Conservation (phyloP, 53 echinoderm and acorn worm species). For the Apostichopus leukothele region DNA sequence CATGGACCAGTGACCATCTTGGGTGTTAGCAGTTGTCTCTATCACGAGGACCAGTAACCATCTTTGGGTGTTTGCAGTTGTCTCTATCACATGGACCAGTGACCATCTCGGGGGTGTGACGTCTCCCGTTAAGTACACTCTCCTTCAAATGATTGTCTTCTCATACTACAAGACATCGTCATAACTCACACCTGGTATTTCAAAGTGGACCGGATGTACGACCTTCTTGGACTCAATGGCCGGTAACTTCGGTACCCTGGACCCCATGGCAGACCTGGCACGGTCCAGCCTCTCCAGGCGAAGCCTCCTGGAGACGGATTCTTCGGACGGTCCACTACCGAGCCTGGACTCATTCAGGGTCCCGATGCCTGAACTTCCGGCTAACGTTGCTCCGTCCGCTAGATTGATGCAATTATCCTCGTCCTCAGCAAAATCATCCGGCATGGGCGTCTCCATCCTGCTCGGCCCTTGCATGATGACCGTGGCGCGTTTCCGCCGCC, state of each 20-base stretch:
- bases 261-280: slow-evolving; percentile 29
- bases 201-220: slow-evolving; percentile 61
- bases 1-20: too few species aligned
- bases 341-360: slow-evolving; percentile 37
- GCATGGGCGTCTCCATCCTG: slow-evolving; percentile 81
- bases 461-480: slow-evolving; percentile 58
- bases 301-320: neutral
- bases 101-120: too few species aligned
- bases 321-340: slow-evolving; percentile 7
- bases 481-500: neutral
- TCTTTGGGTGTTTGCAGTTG: too few species aligned
- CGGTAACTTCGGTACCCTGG: slow-evolving; percentile 78
- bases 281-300: neutral
- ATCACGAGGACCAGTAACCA: too few species aligned
- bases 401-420: slow-evolving; percentile 62
- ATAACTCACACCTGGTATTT: slow-evolving; percentile 59
- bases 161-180: slow-evolving; percentile 59
- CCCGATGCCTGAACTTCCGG: slow-evolving; percentile 42
- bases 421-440: slow-evolving; percentile 56
- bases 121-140: too few species aligned
- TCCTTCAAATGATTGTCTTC: neutral
- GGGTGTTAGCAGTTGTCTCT: too few species aligned
- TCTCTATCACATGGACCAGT: too few species aligned
- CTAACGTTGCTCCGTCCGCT: neutral
- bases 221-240: slow-evolving; percentile 64